Evolutionary conservation across 2,113 vertebrate genomes (phyloP).

Genomic region (Bombycilla garrulus): DNA sequence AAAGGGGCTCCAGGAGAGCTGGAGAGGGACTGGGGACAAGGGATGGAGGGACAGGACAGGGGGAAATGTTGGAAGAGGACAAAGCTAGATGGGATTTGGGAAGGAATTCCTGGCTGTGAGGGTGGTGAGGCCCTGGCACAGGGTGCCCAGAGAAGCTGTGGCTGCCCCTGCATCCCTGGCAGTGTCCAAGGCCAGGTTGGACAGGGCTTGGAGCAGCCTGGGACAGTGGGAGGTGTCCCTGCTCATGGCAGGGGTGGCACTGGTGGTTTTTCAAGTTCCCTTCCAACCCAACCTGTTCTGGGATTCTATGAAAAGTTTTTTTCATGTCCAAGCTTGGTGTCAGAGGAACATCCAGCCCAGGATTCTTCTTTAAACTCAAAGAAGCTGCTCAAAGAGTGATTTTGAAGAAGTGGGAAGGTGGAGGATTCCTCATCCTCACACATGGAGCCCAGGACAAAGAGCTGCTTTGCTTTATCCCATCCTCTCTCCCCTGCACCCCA

Average conservation of each 20-base stretch:
- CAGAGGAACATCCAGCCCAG: neutral
- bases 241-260: fast-evolving
- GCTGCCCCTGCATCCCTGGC: neutral
- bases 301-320: neutral
- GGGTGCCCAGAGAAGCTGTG: neutral
- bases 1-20: neutral
- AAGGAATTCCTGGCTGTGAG: neutral
- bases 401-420: neutral
- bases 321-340: neutral
- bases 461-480: neutral
- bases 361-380: neutral
- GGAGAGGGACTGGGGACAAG: neutral
- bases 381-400: neutral
- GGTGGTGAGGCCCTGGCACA: neutral
- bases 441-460: fast-evolving
- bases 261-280: fast-evolving
- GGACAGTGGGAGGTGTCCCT: fast-evolving
- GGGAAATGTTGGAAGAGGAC: fast-evolving
- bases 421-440: neutral
- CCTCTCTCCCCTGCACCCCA: neutral
- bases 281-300: neutral
- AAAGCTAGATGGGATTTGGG: neutral
- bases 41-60: fast-evolving
- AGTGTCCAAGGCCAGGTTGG: neutral
- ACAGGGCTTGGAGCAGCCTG: fast-evolving